Percentiles rank a stretch among this genome's conserved stretches.
Conservation (phyloP, 2,888 invertebrate species). For the Diarsia mendica region DNA sequence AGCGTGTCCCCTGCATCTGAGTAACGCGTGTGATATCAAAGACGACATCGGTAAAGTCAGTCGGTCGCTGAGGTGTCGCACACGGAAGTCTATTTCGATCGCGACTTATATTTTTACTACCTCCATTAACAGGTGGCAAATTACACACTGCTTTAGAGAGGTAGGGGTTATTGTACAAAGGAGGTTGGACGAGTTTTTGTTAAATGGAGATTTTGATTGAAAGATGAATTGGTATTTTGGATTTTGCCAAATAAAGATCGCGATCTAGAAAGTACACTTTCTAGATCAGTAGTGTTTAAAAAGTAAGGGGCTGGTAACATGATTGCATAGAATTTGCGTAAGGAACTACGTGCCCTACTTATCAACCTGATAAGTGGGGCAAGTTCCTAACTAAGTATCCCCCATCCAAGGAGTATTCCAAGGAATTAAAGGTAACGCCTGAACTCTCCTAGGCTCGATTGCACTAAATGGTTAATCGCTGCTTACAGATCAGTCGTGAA, state of each 20-base stretch:
- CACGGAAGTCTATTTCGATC: slow-evolving; percentile 85
- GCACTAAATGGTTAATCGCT: neutral
- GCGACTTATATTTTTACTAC: slow-evolving; percentile 73
- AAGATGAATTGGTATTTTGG: neutral
- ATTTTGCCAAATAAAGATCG: neutral
- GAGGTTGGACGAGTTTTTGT: neutral
- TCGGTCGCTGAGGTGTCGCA: slow-evolving; percentile 70
- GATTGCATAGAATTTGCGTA: neutral
- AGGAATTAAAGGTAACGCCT: neutral
- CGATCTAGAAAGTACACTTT: too few relatives aligned
- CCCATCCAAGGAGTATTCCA: neutral
- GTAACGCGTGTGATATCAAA: slow-evolving; percentile 51
- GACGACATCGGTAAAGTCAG: slow-evolving; percentile 46
- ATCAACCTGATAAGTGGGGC: neutral
- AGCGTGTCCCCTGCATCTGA: slow-evolving; percentile 9
- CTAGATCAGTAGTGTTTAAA: neutral
- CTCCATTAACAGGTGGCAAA: slow-evolving; percentile 75
- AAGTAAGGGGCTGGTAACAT: neutral
- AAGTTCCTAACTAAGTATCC: neutral
- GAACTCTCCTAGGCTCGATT: neutral
- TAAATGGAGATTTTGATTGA: neutral
- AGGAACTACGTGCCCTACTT: neutral
- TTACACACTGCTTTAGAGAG: slow-evolving; percentile 68
- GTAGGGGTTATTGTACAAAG: slow-evolving; percentile 7
- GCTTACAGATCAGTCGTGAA: neutral